A percentile compares a stretch with the other conserved stretches of the same genome.
phyloP scores from a whole-genome alignment of 2,797 vertebrate genomes.

The Hirundo rustica region DNA sequence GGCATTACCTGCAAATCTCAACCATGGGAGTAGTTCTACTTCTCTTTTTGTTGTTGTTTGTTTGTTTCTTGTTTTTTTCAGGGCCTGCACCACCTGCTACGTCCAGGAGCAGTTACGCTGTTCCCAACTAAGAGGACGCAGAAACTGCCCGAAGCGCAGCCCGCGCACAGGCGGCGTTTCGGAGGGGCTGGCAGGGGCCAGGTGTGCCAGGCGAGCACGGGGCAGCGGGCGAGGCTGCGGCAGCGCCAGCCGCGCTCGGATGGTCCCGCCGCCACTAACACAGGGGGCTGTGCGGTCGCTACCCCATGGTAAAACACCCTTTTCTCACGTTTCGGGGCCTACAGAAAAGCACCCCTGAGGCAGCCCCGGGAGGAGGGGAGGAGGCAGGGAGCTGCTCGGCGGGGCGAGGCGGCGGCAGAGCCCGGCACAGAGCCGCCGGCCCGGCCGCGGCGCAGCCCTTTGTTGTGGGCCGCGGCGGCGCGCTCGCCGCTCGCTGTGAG shows the following conservation, averaged over 20 bases:
- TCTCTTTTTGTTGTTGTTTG: too few species aligned
- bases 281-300: accelerated
- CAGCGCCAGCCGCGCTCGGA: accelerated
- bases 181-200: accelerated
- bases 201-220: neutral
- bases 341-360: too few species aligned
- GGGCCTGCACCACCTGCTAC: accelerated
- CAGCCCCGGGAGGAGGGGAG: accelerated
- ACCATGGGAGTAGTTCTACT: neutral
- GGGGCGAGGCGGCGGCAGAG: accelerated
- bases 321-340: too few species aligned
- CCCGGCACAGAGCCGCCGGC: accelerated
- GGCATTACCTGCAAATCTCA: neutral
- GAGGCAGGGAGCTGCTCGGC: neutral
- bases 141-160: accelerated
- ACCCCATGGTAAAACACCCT: accelerated
- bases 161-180: accelerated
- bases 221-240: accelerated
- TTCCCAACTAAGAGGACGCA: accelerated
- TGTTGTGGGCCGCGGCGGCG: conserved; percentile 32
- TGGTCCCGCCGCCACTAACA: accelerated
- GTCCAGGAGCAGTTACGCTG: neutral
- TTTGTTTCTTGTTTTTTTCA: too few species aligned
- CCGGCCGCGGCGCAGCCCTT: neutral
- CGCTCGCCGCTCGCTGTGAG: neutral